Conservation (phyloP, 2,888 invertebrate genomes). For the Oscheius sp. region DNA sequence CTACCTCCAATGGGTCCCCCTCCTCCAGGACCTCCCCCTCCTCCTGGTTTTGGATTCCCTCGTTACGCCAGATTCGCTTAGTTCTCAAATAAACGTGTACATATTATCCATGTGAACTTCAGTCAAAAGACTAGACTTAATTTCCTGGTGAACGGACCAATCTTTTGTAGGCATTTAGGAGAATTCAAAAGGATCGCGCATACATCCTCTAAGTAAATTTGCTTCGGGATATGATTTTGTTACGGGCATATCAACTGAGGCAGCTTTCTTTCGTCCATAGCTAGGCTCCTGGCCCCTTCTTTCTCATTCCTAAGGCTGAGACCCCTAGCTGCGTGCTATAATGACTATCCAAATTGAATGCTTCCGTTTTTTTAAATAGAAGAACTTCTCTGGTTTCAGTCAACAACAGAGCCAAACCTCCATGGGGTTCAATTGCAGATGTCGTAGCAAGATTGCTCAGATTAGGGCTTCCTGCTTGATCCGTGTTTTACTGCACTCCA, state of each 20-base stretch:
- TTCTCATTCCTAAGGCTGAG: neutral
- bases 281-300: neutral
- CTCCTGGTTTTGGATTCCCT: slow-evolving; percentile 24
- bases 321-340: neutral
- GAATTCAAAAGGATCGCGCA: no score
- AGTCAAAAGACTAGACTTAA: no score
- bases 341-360: neutral
- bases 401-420: slow-evolving; percentile 5
- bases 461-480: no score
- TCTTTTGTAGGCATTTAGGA: no score
- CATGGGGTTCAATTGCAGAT: no score
- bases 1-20: slow-evolving; percentile 34
- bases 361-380: slow-evolving; percentile 1
- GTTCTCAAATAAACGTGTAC: no score
- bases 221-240: slow-evolving; percentile 12
- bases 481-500: no score
- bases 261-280: neutral
- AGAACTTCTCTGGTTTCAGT: slow-evolving; percentile 11
- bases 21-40: slow-evolving; percentile 17
- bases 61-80: slow-evolving; percentile 4
- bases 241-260: neutral
- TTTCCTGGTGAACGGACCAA: no score
- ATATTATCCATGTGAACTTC: no score
- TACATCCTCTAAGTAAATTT: no score
- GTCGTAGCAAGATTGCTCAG: no score